These are phyloP conservation scores for Capreolus pygargus DNA, from an alignment of 2,113 vertebrate genomes.

Conservation along the genomic window DNA sequence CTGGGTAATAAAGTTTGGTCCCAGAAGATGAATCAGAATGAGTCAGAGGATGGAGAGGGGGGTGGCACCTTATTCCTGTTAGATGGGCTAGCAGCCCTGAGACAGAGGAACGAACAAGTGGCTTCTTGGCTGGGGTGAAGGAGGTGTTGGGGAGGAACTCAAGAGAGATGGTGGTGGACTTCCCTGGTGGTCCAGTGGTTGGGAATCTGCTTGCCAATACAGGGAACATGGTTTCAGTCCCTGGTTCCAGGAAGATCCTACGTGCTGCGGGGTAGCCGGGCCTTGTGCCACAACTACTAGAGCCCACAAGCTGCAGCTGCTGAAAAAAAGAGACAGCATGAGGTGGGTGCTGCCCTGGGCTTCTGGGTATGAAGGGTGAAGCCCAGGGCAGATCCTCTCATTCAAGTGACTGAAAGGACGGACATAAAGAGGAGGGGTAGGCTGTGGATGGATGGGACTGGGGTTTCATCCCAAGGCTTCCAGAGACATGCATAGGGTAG, in stretches of 20 bases:
- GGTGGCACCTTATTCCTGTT: neutral
- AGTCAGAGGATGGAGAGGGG: constrained; percentile 18
- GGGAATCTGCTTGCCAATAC: neutral
- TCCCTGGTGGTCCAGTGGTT: neutral
- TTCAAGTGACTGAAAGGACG: neutral
- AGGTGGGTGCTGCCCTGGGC: neutral
- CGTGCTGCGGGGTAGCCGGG: neutral
- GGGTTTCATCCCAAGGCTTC: neutral
- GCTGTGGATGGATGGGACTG: neutral
- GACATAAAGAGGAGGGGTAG: too few species aligned
- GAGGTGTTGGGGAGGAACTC: neutral
- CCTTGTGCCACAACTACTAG: neutral
- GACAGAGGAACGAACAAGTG: neutral
- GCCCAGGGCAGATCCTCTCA: neutral
- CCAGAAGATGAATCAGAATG: constrained; percentile 26
- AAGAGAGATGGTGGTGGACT: neutral
- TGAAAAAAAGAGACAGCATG: neutral
- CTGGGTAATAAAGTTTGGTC: neutral
- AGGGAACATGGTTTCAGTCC: neutral
- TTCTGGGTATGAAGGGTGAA: neutral
- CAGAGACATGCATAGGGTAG: neutral
- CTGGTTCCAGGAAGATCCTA: neutral
- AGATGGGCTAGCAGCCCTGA: neutral
- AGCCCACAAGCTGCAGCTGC: neutral
- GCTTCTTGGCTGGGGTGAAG: neutral